Evolutionary conservation across 2,888 invertebrate genomes (phyloP), one percentile per base, ranked within the genome.

Genomic region (Epinotia demarniana): DNA sequence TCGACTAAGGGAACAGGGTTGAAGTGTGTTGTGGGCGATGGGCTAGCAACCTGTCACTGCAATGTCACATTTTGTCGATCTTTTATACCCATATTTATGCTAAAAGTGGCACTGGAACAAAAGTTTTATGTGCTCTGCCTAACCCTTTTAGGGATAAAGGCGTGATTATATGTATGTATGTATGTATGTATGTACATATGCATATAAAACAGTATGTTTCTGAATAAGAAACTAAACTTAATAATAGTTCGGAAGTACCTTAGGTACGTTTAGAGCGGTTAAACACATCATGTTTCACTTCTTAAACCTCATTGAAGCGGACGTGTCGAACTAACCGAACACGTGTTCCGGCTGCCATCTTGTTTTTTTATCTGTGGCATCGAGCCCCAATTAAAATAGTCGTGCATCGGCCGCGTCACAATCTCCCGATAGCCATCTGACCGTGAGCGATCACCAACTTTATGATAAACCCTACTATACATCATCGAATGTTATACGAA

Each of bases 381-480:
- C 92, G 82, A 88, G 85, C 84, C 84, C 93, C 93, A 94, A 93
- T 94, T 94, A 93, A 94, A 94, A 94, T 93, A 92, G 93, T 92
- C 92, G 92, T 92, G 92, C 92, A 92, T 93, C 89, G 90, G 85
- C 82, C 90, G 90, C 91, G 92, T 92, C 92, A 93, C 91, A 89
- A 92, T 92, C 92, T 87, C 78, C 60, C 78, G 93, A 93, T 93
- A 91, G 66, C 75, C 82, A 93, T 93, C 92, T 89, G 89, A 83
- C 84, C 84, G 87, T 92, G 93, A 93, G 86, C 89, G 93, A 93
- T 93, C 92, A 89, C 92, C 89, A 88, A 88, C 84, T 78, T 78
- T 78, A 9, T 77, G 76, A 77, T 72, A 53, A 75, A 77, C 80
- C 75, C 80, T 84, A 85, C 85, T 80, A 73, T 53, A 64, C 70